Percentiles rank a stretch among this genome's conserved stretches.
Conservation (phyloP, 2,888 invertebrate genomes). For the Drosophila borealis region DNA sequence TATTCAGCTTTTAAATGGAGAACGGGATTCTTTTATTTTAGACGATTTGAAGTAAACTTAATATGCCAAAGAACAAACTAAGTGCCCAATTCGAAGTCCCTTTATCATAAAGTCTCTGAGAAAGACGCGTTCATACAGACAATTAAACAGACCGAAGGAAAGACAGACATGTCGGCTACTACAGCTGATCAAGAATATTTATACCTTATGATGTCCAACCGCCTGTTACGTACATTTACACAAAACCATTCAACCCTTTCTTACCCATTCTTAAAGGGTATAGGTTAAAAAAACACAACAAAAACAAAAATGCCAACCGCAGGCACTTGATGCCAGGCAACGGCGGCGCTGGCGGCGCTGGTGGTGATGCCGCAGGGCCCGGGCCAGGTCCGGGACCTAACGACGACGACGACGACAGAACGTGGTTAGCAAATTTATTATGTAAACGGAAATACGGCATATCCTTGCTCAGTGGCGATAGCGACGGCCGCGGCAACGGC, state of each 20-base stretch:
- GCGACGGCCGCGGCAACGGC: constrained; percentile 11
- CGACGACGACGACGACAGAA: constrained; percentile 70
- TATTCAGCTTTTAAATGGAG: too few species aligned
- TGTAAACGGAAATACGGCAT: constrained; percentile 80
- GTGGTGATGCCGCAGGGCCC: constrained; percentile 52
- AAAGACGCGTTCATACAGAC: too few species aligned
- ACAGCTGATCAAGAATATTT: too few species aligned
- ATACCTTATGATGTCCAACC: too few species aligned
- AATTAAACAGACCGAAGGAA: constrained; percentile 6
- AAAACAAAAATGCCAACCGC: constrained; percentile 43
- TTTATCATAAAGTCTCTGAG: too few species aligned
- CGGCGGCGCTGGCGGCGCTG: constrained; percentile 52
- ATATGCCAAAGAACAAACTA: too few species aligned
- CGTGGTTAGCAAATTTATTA: constrained; percentile 81
- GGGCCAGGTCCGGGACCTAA: constrained; percentile 18
- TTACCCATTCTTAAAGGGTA: too few species aligned
- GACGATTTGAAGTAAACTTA: too few species aligned
- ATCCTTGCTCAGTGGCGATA: constrained; percentile 73
- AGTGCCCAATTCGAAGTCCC: too few species aligned
- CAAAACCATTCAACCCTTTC: too few species aligned
- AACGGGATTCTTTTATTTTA: too few species aligned
- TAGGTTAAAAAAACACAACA: not conserved
- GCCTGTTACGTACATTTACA: too few species aligned
- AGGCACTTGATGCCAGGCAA: constrained; percentile 79
- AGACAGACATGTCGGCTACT: not conserved